phyloP scores from a whole-genome alignment of 2,113 vertebrate genomes.

The Gavialis gangeticus region DNA sequence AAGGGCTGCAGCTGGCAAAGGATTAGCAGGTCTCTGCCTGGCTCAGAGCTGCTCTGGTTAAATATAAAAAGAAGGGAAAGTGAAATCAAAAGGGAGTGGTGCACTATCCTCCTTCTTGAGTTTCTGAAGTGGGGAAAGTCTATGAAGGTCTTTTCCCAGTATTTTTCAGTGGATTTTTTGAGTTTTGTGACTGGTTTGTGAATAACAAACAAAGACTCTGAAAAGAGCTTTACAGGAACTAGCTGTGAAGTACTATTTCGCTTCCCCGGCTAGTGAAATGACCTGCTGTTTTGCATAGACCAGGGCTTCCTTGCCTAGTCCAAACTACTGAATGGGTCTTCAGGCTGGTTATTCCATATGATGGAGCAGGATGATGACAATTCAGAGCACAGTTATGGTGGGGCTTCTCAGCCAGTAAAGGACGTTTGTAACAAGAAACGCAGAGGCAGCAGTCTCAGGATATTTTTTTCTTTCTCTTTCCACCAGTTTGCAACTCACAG shows the following conservation, averaged over 20 bases:
- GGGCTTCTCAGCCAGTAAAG: too few species aligned
- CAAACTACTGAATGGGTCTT: neutral
- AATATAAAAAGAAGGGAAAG: neutral
- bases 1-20: neutral
- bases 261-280: neutral
- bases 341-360: neutral
- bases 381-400: too few species aligned
- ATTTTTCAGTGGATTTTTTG: neutral
- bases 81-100: rapidly evolving
- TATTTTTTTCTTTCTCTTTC: neutral
- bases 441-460: neutral
- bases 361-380: too few species aligned
- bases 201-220: neutral
- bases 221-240: neutral
- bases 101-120: neutral
- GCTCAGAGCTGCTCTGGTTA: neutral
- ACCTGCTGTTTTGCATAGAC: neutral
- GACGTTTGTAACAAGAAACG: too few species aligned
- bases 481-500: neutral
- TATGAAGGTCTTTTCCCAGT: neutral
- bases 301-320: neutral
- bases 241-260: neutral
- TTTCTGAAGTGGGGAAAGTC: neutral
- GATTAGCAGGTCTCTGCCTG: neutral
- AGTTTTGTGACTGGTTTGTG: neutral